Base-by-base conservation (phyloP, 2,113 vertebrate species). In the Stegastes partitus region DNA sequence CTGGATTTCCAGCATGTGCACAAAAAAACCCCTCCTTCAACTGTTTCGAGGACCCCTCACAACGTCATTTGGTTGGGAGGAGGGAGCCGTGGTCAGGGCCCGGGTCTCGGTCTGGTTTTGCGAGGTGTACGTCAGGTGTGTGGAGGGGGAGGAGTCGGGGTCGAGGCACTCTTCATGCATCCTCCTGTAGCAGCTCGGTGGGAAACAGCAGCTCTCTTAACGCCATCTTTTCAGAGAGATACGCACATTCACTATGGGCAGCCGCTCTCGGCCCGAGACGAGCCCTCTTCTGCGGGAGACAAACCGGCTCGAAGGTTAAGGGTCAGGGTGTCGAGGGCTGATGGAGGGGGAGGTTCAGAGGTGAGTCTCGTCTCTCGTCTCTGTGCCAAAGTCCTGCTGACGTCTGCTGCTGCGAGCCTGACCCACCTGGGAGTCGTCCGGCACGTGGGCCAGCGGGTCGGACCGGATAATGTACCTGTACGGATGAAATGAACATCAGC, bases 401-500 rank as follows among this genome's bases (percentile, higher is more conserved):
- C 93, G 85, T 90, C 90, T 93, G 71, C 88, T 81, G 89, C 94
- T 91, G 73, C 88, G 91, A 68, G 94, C 90, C 73, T 82, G 94
- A 3, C 88, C 90, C 76, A 88, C 77, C 44, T 89, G 91, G 53
- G 95, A 81, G 92, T 95, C 64, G 1, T 96, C 95, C 18, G 96
- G 94, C 76, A 99, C 91, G 0, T 99, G 97, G 0, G 98, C 98
- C 86, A 99, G 92, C 0, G 98, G 98, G 81, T 99, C 98, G 0
- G 96, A 97, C 31, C 98, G 96, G 88, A 99, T 99, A 81, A 99
- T 96, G 86, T 99, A 99, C 93, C 97, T 99, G 80, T 0, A 0
- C 2, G 50, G 53, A 69, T 65, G 62, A 25, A 42, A 50, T 22
- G 6, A 16, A 47, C n/a, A 11, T 67, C 6, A 49, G 47, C 14